A percentile compares a stretch with the other conserved stretches of the same genome.
phyloP scores from a whole-genome alignment of 2,797 vertebrate genomes.

The Acanthurus tractus region DNA sequence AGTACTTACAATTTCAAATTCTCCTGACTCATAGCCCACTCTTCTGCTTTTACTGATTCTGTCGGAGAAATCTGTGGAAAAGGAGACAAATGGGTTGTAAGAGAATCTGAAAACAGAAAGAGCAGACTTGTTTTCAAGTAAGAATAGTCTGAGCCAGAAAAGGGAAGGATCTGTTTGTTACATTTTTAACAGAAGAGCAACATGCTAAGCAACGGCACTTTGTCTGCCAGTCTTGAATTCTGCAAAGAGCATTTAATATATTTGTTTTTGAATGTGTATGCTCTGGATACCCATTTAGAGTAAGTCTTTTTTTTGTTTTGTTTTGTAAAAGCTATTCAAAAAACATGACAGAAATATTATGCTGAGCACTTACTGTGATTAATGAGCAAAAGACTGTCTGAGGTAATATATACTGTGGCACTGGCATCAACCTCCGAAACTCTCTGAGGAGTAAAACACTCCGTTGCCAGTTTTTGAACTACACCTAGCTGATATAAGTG shows the following conservation, averaged over 20 bases:
- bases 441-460: not conserved
- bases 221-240: not conserved
- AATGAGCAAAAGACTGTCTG: not conserved
- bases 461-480: not conserved
- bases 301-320: not conserved
- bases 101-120: conserved; percentile 1
- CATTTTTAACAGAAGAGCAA: not conserved
- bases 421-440: not conserved
- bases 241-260: not conserved
- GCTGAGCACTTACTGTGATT: not conserved
- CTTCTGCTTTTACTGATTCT: conserved; percentile 91
- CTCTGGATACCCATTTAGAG: not conserved
- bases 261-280: not conserved
- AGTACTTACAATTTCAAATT: conserved; percentile 94
- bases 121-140: not conserved
- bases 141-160: not conserved
- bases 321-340: not conserved
- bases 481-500: not conserved
- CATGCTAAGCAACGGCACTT: not conserved
- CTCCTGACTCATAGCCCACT: conserved; percentile 95
- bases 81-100: conserved; percentile 43
- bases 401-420: not conserved
- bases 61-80: conserved; percentile 93
- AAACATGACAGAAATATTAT: not conserved
- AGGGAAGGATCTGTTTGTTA: not conserved